These are phyloP conservation scores for Eubucco bourcierii DNA, from an alignment of 2,113 vertebrate species.

Conservation along the genomic window DNA sequence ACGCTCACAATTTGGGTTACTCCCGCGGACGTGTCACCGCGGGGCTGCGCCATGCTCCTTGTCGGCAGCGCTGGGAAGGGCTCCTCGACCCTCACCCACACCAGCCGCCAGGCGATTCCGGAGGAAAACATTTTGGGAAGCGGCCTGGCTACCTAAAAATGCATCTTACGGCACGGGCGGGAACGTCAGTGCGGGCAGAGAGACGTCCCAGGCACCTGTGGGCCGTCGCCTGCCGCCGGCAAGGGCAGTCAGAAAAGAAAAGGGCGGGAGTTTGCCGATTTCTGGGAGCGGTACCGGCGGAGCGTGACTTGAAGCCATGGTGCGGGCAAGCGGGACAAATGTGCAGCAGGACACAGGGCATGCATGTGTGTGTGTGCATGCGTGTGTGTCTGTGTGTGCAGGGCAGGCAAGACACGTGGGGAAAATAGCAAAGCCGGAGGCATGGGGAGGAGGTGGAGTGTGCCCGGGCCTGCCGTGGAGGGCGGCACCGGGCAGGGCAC, in stretches of 20 bases:
- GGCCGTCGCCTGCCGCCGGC: neutral
- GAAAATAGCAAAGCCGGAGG: neutral
- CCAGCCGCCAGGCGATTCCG: accelerated
- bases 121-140: neutral
- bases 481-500: neutral
- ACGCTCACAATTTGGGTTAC: accelerated
- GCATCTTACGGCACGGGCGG: accelerated
- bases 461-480: neutral
- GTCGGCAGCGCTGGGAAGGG: neutral
- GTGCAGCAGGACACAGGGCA: neutral
- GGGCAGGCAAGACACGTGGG: neutral
- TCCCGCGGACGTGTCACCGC: accelerated
- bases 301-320: neutral
- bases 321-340: neutral
- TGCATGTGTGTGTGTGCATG: neutral
- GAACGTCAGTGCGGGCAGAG: neutral
- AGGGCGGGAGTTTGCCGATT: neutral
- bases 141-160: neutral
- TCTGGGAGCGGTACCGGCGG: neutral
- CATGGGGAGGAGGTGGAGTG: neutral
- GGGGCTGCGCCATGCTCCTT: neutral
- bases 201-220: neutral
- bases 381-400: neutral
- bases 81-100: neutral
- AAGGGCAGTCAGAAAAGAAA: slow-evolving; percentile 10